These are phyloP conservation scores for Drosophila infuscata DNA, from an alignment of 2,888 invertebrate genomes.

Conservation along the genomic window DNA sequence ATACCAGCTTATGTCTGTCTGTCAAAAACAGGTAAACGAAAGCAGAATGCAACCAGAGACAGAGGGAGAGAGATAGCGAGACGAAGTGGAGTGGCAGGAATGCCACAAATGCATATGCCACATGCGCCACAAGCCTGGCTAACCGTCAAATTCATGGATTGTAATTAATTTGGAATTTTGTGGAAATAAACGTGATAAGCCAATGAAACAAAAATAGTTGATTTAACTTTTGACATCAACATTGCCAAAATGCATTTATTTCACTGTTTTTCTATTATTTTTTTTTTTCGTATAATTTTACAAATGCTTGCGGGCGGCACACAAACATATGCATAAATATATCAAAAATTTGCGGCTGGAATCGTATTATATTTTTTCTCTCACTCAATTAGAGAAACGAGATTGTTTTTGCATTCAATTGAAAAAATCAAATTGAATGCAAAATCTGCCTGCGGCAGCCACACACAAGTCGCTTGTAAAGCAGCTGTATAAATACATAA, in stretches of 20 bases:
- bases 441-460: no score
- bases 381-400: neutral
- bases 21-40: neutral
- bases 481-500: neutral
- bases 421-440: neutral
- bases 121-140: neutral
- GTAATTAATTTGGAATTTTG: neutral
- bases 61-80: neutral
- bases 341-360: neutral
- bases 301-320: neutral
- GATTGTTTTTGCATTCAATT: neutral
- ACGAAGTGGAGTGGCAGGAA: neutral
- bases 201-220: neutral
- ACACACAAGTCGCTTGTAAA: neutral
- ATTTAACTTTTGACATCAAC: neutral
- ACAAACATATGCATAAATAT: neutral
- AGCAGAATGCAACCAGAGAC: neutral
- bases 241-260: neutral
- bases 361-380: neutral
- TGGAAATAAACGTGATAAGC: no score
- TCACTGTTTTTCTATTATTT: neutral
- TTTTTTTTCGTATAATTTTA: neutral
- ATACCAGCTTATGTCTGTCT: conserved; percentile 16
- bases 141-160: neutral
- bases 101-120: neutral